Percentiles rank a stretch among this genome's conserved stretches.
Evolutionary conservation across 1,140 invertebrate species (phyloP).

Genomic region (Eriocheir sinensis): DNA sequence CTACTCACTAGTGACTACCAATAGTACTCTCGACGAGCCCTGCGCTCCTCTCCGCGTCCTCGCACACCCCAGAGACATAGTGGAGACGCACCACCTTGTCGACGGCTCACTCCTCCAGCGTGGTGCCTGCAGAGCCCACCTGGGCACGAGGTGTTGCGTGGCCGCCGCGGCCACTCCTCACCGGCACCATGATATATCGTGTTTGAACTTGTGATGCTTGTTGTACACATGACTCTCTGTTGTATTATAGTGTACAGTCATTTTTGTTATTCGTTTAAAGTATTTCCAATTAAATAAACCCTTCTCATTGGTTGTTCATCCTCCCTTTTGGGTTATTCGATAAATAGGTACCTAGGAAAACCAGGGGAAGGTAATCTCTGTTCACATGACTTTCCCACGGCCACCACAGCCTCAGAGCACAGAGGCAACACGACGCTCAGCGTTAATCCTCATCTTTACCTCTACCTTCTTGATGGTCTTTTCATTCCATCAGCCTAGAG

Average conservation of each 20-base stretch:
- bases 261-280: slow-evolving; percentile 76
- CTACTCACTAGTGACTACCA: background rate
- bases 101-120: background rate
- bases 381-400: background rate
- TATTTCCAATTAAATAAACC: slow-evolving; percentile 75
- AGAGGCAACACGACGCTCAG: background rate
- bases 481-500: too few relatives aligned
- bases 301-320: background rate
- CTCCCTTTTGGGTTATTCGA: background rate
- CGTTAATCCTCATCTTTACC: background rate
- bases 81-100: background rate
- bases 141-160: background rate
- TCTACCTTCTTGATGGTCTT: background rate
- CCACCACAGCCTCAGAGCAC: background rate
- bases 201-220: slow-evolving; percentile 32
- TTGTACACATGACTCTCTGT: slow-evolving; percentile 75
- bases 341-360: too few relatives aligned
- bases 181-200: background rate
- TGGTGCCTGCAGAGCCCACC: background rate
- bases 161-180: background rate
- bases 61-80: background rate
- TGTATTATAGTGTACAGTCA: slow-evolving; percentile 78
- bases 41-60: background rate
- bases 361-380: background rate
- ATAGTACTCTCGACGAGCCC: background rate